Conservation (phyloP, 2,113 vertebrate species). For the Nycticryphes semicollaris region DNA sequence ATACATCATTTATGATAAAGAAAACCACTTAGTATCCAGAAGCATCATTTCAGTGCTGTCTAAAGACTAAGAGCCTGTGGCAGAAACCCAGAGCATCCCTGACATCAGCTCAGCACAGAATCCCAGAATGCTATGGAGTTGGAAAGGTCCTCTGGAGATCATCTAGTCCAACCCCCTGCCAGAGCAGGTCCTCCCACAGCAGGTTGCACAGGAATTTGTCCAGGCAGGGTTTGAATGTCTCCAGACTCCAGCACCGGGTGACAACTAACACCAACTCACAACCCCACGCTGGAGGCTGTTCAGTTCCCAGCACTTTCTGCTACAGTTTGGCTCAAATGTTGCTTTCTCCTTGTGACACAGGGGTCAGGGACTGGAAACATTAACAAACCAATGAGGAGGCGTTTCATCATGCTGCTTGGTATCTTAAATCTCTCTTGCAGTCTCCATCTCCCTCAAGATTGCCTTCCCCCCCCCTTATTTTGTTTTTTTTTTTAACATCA, state of each 20-base stretch:
- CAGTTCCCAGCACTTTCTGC: neutral
- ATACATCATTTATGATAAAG: accelerated
- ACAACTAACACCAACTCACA: no score
- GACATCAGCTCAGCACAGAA: neutral
- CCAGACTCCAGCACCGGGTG: neutral
- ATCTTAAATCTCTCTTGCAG: neutral
- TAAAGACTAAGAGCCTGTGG: neutral
- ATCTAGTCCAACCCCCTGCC: no score
- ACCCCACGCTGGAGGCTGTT: neutral
- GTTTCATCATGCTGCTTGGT: neutral
- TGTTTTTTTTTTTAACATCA: neutral
- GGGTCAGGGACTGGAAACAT: neutral
- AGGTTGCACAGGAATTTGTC: no score
- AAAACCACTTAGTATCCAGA: neutral
- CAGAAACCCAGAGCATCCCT: neutral
- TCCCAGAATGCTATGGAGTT: no score
- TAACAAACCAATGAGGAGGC: neutral
- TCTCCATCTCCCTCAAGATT: neutral
- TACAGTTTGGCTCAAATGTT: neutral
- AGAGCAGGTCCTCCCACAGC: no score
- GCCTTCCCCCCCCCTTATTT: accelerated
- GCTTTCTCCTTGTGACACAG: neutral
- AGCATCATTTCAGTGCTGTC: neutral
- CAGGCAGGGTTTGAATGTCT: no score
- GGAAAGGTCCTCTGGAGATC: no score